A percentile compares a stretch with the other conserved stretches of the same genome.
These are phyloP conservation scores for Bombus picipes DNA, from an alignment of 1,140 invertebrate genomes.

Conservation along the genomic window DNA sequence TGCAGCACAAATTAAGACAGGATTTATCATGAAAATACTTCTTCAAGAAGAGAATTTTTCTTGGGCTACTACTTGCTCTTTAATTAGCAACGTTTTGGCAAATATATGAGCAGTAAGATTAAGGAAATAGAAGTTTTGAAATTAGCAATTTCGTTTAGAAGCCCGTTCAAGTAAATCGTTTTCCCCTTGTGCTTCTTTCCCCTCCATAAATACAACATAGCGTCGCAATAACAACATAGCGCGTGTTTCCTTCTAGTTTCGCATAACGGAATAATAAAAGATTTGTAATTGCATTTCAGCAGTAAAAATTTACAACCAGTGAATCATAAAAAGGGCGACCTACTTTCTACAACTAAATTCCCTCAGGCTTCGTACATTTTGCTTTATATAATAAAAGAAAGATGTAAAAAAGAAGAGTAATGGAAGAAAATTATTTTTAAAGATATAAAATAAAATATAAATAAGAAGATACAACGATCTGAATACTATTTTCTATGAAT, in stretches of 20 bases:
- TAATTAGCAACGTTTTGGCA: background rate
- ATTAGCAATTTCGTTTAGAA: slow-evolving; percentile 6
- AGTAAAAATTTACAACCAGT: background rate
- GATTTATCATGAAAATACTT: background rate
- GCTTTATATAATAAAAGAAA: background rate
- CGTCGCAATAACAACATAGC: too few relatives aligned
- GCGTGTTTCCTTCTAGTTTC: too few relatives aligned
- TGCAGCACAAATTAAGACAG: background rate
- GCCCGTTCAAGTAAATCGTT: background rate
- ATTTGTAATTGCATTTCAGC: background rate
- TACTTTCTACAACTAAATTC: background rate
- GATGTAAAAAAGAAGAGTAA: background rate
- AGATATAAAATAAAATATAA: background rate
- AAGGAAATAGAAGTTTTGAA: background rate
- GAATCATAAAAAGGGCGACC: background rate
- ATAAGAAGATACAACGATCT: background rate
- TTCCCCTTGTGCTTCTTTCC: background rate
- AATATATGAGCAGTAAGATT: background rate
- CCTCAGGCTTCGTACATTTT: background rate
- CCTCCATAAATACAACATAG: background rate
- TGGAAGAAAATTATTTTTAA: background rate
- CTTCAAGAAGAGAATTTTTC: background rate
- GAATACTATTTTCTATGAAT: background rate
- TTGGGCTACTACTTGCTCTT: background rate
- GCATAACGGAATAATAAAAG: background rate